Evolutionary conservation across 2,888 invertebrate genomes (phyloP).

Genomic region (Psylliodes chrysocephalus): DNA sequence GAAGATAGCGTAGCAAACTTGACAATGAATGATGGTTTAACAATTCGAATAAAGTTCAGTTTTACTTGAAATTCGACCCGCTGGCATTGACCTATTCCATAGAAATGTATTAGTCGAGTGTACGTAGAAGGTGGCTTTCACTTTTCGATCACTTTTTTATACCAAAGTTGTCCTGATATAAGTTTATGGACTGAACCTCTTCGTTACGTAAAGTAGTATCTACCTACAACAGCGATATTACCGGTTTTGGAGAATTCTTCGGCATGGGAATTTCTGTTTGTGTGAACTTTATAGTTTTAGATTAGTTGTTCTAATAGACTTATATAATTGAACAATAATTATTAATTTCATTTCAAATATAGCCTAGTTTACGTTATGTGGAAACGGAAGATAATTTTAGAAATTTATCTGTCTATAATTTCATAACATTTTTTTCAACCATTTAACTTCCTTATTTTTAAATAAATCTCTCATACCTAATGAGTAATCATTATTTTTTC

Average conservation of each 20-base stretch:
- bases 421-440: too few relatives aligned
- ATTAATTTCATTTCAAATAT: too few relatives aligned
- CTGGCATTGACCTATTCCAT: slow-evolving; percentile 14
- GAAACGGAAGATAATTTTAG: too few relatives aligned
- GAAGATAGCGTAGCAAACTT: slow-evolving; percentile 5
- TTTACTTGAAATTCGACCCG: slow-evolving; percentile 1
- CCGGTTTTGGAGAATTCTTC: slow-evolving; percentile 10
- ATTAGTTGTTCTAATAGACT: too few relatives aligned
- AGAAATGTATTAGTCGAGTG: slow-evolving; percentile 4
- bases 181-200: slow-evolving; percentile 8
- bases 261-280: slow-evolving; percentile 1
- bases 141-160: slow-evolving; percentile 3
- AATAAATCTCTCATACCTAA: too few relatives aligned
- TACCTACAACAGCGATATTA: background rate
- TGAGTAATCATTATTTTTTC: too few relatives aligned
- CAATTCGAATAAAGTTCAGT: slow-evolving; percentile 9
- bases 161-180: slow-evolving; percentile 2
- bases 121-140: background rate
- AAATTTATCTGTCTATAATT: too few relatives aligned
- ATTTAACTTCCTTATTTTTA: too few relatives aligned
- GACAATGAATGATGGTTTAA: slow-evolving; percentile 13
- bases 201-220: background rate
- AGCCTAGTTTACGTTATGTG: too few relatives aligned
- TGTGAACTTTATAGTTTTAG: too few relatives aligned
- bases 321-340: too few relatives aligned